Evolutionary conservation across 2,113 vertebrate species (phyloP), one percentile per base, ranked within the genome.

Genomic region (Helogale parvula): DNA sequence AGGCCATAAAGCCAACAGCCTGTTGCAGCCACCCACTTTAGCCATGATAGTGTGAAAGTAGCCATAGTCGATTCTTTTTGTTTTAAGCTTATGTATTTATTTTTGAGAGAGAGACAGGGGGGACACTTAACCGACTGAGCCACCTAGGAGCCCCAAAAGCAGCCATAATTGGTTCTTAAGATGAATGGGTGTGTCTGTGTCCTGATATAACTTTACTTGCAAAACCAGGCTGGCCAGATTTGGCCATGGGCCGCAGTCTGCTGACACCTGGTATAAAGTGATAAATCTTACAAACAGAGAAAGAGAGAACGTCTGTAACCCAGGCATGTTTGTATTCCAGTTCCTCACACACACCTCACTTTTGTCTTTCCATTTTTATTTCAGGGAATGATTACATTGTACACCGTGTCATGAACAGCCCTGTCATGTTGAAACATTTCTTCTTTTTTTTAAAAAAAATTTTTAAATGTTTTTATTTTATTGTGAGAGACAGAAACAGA

Each of bases 261-360:
- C 57, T 81, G 71, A 89, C 57, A 52, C 35, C 17, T 16, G 3
- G 29, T 74, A 35, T 76, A 21, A 2, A 79, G 50, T 15, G 21
- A 92, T 19, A n/a, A 50, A 65, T 76, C 60, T 93, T 80, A 79
- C 14, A 38, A 82, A 69, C 21, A 93, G 45, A 87, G 41, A 94
- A 77, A 69, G 17, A 69, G 54, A 31, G 9, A 10, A 33, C 11
- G 7, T 27, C 2, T n/a, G 35, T 38, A 54, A 45, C n/a, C 27
- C 5, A 0, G 65, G 15, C 2, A 0, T 23, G 12, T 52, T 82
- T n/a, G 50, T n/a, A 8, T 47, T 68, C 41, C 23, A 8, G 35
- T 19, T 76, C 57, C 1, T 35, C 57, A 85, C 19, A 8, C 6
- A 17, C 12, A 50, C 12, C 31, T 54, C 45, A 5, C 68, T 29